phyloP scores from a whole-genome alignment of 2,888 invertebrate genomes.

The Drosophila rubida region DNA sequence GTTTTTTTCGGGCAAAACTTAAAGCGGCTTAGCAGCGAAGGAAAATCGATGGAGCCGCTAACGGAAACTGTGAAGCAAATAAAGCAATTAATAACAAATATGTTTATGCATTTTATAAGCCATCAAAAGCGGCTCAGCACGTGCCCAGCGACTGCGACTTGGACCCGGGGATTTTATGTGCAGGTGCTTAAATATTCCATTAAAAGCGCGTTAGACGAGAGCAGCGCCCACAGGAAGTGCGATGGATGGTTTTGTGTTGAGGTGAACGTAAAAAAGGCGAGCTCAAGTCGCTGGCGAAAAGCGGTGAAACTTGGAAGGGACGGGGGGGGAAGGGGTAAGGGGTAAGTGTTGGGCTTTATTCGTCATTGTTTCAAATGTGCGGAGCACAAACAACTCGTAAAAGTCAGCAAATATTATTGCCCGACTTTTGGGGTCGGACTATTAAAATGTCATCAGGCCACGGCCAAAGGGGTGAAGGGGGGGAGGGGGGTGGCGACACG shows the following conservation, averaged over 20 bases:
- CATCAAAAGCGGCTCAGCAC: constrained; percentile 52
- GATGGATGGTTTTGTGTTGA: too few relatives aligned
- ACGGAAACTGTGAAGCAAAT: constrained; percentile 44
- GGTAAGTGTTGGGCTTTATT: constrained; percentile 47
- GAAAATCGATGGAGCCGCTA: constrained; percentile 42
- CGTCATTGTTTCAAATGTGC: constrained; percentile 68
- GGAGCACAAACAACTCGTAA: constrained; percentile 59
- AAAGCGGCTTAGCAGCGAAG: constrained; percentile 46
- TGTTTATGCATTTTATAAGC: constrained; percentile 60
- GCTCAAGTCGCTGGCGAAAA: constrained; percentile 1
- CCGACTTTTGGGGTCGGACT: constrained; percentile 52
- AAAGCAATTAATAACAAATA: constrained; percentile 70
- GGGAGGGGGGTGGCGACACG: constrained; percentile 35
- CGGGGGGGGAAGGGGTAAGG: too few relatives aligned
- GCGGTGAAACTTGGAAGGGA: constrained; percentile 1
- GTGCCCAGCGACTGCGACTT: constrained; percentile 15
- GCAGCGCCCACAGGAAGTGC: constrained; percentile 30
- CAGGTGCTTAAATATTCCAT: constrained; percentile 66
- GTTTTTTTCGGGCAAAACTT: constrained; percentile 18
- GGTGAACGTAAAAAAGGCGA: not conserved
- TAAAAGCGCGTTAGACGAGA: constrained; percentile 50
- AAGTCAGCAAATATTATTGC: constrained; percentile 72
- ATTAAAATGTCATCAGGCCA: constrained; percentile 72
- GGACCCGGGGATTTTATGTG: constrained; percentile 35
- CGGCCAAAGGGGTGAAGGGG: constrained; percentile 13